Evolutionary conservation across 2,888 invertebrate species (phyloP).

Genomic region (Timema podura): DNA sequence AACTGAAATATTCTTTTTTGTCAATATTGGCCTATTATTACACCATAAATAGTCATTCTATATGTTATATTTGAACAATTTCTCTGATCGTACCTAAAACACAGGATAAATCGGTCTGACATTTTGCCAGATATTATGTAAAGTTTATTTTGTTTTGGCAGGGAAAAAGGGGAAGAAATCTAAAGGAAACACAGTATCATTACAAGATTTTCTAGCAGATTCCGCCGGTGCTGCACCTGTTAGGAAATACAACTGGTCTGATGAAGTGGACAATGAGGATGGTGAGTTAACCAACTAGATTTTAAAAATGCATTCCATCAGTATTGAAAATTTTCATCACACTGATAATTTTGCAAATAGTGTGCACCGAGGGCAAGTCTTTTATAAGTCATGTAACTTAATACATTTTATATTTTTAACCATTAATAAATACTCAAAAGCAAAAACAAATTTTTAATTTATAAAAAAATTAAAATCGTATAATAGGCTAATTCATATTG

Average conservation of each 20-base stretch:
- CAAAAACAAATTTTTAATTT: no score
- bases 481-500: no score
- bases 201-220: conserved; percentile 78
- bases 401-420: no score
- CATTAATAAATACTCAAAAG: no score
- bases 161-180: conserved; percentile 82
- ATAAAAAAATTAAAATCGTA: no score
- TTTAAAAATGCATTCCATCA: conserved; percentile 31
- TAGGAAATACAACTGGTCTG: conserved; percentile 67
- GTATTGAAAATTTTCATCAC: conserved; percentile 31
- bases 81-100: conserved; percentile 40
- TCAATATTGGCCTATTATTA: conserved; percentile 1
- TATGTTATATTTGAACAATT: background rate
- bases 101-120: conserved; percentile 49
- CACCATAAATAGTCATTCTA: background rate
- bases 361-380: no score
- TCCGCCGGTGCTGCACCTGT: conserved; percentile 53
- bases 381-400: no score
- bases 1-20: background rate
- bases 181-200: conserved; percentile 76
- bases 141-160: conserved; percentile 43
- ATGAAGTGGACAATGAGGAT: conserved; percentile 75
- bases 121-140: conserved; percentile 13
- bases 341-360: conserved; percentile 1
- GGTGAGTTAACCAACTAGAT: conserved; percentile 50